These are phyloP conservation scores for Podarcis cretensis DNA, from an alignment of 2,113 vertebrate species.

Conservation along the genomic window DNA sequence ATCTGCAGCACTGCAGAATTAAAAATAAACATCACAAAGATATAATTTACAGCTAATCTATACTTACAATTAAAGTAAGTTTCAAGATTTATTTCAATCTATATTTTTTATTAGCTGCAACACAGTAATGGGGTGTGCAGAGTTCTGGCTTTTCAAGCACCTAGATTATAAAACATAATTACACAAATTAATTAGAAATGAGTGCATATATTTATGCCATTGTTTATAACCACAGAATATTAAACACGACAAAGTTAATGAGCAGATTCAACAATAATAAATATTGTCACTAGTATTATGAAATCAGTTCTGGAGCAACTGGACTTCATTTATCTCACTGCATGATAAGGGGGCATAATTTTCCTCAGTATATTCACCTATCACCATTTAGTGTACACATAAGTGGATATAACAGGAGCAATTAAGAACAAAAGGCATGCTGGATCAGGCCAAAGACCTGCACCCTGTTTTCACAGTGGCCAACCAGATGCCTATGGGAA, in stretches of 20 bases:
- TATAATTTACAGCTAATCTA: constrained; percentile 81
- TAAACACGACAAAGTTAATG: constrained; percentile 73
- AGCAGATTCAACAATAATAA: constrained; percentile 45
- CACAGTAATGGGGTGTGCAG: constrained; percentile 79
- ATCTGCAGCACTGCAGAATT: constrained; percentile 82
- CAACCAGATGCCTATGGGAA: too few relatives aligned
- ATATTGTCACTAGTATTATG: constrained; percentile 23
- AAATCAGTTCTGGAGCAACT: constrained; percentile 57
- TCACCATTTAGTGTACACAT: constrained; percentile 29
- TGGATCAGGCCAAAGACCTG: too few relatives aligned
- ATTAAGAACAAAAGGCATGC: not conserved
- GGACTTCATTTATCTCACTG: constrained; percentile 56
- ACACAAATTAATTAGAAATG: constrained; percentile 83
- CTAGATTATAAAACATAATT: constrained; percentile 84
- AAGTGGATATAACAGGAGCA: not conserved
- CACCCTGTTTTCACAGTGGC: too few relatives aligned
- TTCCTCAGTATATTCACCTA: constrained; percentile 45
- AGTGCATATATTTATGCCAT: constrained; percentile 72
- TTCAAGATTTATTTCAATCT: constrained; percentile 81
- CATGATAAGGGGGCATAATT: constrained; percentile 36
- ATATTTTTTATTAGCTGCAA: constrained; percentile 82
- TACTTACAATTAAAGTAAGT: constrained; percentile 79
- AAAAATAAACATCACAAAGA: constrained; percentile 84
- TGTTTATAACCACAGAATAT: constrained; percentile 76
- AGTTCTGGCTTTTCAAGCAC: constrained; percentile 77